Conservation (phyloP, 2,888 invertebrate genomes). For the Epistrophe grossulariae region DNA sequence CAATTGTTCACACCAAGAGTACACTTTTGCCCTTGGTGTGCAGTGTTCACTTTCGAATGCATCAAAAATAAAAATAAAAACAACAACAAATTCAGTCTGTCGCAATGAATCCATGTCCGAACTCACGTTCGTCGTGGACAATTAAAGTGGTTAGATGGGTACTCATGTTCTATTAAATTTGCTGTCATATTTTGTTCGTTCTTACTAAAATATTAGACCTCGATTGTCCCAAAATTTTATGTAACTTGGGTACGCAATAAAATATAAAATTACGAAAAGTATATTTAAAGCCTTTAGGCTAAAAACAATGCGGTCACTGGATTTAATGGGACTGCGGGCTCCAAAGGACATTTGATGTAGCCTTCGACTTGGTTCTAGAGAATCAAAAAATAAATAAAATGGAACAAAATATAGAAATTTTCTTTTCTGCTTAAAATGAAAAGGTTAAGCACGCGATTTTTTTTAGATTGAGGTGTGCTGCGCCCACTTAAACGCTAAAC, state of each 20-base stretch:
- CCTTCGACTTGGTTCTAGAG: conserved; percentile 1
- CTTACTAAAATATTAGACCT: background rate
- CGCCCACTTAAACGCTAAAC: conserved; percentile 31
- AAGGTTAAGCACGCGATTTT: conserved; percentile 73
- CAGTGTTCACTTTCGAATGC: conserved; percentile 35
- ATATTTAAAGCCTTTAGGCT: background rate
- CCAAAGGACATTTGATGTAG: conserved; percentile 21
- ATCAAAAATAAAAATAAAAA: background rate
- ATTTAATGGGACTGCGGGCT: background rate
- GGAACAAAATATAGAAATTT: conserved; percentile 24
- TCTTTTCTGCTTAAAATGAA: conserved; percentile 47
- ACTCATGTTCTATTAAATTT: too few relatives aligned
- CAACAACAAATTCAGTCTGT: background rate
- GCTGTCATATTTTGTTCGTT: background rate
- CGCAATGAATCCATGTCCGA: conserved; percentile 1
- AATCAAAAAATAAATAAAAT: conserved; percentile 1
- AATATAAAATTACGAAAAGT: background rate
- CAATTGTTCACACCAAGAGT: conserved; percentile 1
- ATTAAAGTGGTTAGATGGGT: conserved; percentile 9
- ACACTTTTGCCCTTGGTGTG: conserved; percentile 21
- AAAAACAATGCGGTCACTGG: conserved; percentile 23
- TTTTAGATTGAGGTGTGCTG: conserved; percentile 49
- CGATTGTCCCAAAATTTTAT: conserved; percentile 12
- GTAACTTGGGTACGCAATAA: conserved; percentile 15
- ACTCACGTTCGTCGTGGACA: conserved; percentile 12